Percentiles rank a stretch among this genome's conserved stretches.
Conservation (phyloP, 1,140 invertebrate genomes). For the Ylistrum balloti region DNA sequence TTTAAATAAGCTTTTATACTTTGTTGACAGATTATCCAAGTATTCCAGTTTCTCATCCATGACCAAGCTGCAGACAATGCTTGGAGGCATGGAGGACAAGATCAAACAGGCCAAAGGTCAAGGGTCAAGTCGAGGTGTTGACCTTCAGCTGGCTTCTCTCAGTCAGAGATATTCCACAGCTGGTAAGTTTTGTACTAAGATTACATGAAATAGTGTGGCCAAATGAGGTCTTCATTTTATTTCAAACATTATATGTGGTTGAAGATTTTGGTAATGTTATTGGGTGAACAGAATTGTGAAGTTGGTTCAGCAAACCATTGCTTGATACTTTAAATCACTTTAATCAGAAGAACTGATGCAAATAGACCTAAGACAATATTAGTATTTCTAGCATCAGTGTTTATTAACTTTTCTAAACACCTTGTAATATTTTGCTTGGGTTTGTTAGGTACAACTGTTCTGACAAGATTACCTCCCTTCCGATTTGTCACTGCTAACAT, state of each 20-base stretch:
- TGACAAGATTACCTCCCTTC: constrained; percentile 67
- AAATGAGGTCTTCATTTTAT: too few relatives aligned
- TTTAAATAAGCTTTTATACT: background rate
- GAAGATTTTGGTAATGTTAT: too few relatives aligned
- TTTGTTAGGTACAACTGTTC: constrained; percentile 65
- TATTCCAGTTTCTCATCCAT: constrained; percentile 74
- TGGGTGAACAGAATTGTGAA: too few relatives aligned
- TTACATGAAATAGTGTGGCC: too few relatives aligned
- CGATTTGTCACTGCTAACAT: constrained; percentile 78
- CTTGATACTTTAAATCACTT: too few relatives aligned
- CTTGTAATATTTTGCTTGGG: too few relatives aligned
- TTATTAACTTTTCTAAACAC: too few relatives aligned
- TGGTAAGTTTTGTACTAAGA: constrained; percentile 62
- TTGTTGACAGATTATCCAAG: constrained; percentile 72
- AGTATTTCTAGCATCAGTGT: too few relatives aligned
- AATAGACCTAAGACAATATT: too few relatives aligned
- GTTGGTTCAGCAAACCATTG: too few relatives aligned
- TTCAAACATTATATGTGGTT: too few relatives aligned
- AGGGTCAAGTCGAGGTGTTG: constrained; percentile 65
- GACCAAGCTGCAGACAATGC: constrained; percentile 75
- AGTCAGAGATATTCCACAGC: constrained; percentile 71
- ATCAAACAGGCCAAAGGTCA: constrained; percentile 72
- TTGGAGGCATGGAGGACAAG: constrained; percentile 78
- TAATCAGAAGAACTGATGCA: too few relatives aligned
- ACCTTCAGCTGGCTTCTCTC: constrained; percentile 64